phyloP scores from a whole-genome alignment of 2,888 invertebrate species.

The Leuctra nigra region DNA sequence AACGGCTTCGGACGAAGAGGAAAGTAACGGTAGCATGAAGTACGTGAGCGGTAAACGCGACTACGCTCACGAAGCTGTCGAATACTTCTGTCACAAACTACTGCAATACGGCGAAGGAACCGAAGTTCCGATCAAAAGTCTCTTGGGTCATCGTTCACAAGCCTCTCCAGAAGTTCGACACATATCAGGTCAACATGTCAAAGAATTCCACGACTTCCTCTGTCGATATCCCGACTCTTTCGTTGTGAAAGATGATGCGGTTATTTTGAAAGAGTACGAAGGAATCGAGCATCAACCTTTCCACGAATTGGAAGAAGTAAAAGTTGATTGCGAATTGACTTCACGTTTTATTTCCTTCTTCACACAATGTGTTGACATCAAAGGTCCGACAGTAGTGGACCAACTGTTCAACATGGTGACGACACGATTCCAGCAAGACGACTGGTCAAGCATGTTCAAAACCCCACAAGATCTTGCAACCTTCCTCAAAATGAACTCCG shows the following conservation, averaged over 20 bases:
- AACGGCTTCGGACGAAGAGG: constrained; percentile 50
- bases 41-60: constrained; percentile 61
- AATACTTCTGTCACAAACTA: constrained; percentile 94
- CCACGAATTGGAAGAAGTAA: constrained; percentile 65
- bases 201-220: constrained; percentile 89
- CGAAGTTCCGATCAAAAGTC: constrained; percentile 94
- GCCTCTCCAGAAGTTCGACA: constrained; percentile 96
- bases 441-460: constrained; percentile 83
- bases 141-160: constrained; percentile 93
- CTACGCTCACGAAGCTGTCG: constrained; percentile 93
- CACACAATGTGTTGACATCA: constrained; percentile 72
- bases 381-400: constrained; percentile 75
- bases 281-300: constrained; percentile 59
- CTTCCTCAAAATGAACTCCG: constrained; percentile 88
- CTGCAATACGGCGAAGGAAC: constrained; percentile 92
- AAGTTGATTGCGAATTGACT: constrained; percentile 77
- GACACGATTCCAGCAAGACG: constrained; percentile 66
- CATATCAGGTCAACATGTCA: constrained; percentile 89
- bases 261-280: constrained; percentile 65
- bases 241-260: constrained; percentile 77
- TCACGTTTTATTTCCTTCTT: constrained; percentile 76
- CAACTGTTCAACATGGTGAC: constrained; percentile 72
- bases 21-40: constrained; percentile 37
- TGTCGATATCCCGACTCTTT: constrained; percentile 78
- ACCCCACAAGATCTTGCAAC: constrained; percentile 84